Evolutionary conservation across 2,797 vertebrate species (phyloP).

Genomic region (Channa striata): DNA sequence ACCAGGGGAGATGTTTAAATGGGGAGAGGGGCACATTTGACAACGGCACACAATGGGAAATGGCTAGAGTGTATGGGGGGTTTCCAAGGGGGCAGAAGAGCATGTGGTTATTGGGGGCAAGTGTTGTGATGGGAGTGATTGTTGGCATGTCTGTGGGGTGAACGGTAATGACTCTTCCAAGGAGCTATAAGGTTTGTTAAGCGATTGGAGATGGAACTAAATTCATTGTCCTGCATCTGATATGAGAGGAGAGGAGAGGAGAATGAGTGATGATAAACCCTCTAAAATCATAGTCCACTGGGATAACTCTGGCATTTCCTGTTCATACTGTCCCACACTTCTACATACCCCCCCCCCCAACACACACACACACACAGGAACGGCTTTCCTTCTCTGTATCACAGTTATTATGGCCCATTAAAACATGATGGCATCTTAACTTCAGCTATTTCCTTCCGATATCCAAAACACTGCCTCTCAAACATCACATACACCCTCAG

Average conservation of each 20-base stretch:
- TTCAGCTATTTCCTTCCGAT: slow-evolving; percentile 57
- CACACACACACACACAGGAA: slow-evolving; percentile 28
- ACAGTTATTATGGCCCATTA: slow-evolving; percentile 50
- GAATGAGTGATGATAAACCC: slow-evolving; percentile 50
- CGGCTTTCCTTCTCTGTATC: slow-evolving; percentile 27
- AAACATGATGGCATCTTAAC: slow-evolving; percentile 64
- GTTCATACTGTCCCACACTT: slow-evolving; percentile 66
- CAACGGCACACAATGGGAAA: slow-evolving; percentile 49
- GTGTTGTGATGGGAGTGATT: slow-evolving; percentile 34
- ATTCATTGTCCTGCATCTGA: slow-evolving; percentile 19
- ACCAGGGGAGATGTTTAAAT: slow-evolving; percentile 50
- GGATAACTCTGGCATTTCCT: slow-evolving; percentile 85
- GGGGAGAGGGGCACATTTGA: slow-evolving; percentile 34
- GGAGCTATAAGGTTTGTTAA: slow-evolving; percentile 16
- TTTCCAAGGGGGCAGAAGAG: slow-evolving; percentile 58
- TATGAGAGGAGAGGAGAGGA: slow-evolving; percentile 24
- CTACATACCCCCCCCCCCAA: slow-evolving; percentile 50
- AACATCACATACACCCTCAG: slow-evolving; percentile 47
- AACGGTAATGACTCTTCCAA: slow-evolving; percentile 40
- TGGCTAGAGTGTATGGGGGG: slow-evolving; percentile 28
- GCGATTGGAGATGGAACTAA: background rate
- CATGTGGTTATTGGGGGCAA: slow-evolving; percentile 60
- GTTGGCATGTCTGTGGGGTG: slow-evolving; percentile 39
- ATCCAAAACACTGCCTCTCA: slow-evolving; percentile 54
- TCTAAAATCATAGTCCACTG: slow-evolving; percentile 65